phyloP scores from a whole-genome alignment of 2,113 vertebrate species.

The Echinops telfairi region DNA sequence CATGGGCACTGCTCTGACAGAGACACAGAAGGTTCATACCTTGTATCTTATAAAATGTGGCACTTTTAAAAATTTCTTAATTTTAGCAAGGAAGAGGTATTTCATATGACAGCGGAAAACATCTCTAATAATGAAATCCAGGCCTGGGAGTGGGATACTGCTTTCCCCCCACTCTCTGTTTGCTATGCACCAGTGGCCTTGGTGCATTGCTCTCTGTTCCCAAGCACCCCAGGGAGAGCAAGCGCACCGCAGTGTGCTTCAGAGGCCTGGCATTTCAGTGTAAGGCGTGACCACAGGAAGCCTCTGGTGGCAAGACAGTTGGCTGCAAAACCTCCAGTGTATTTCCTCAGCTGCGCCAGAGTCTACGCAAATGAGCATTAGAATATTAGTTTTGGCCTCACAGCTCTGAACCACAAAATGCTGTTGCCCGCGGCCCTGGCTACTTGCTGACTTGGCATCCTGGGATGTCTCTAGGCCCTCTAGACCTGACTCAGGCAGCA shows the following conservation, averaged over 20 bases:
- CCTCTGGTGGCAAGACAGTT: neutral
- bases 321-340: constrained; percentile 13
- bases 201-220: neutral
- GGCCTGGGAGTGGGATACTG: neutral
- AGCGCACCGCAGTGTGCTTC: neutral
- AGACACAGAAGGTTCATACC: neutral
- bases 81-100: constrained; percentile 20
- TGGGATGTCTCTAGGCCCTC: neutral
- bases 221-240: neutral
- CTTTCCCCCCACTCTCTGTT: neutral
- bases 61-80: neutral
- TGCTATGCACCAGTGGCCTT: neutral
- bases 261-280: neutral
- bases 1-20: neutral
- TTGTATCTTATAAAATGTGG: neutral
- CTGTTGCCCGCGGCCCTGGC: neutral
- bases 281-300: accelerated
- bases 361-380: neutral
- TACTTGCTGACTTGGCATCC: constrained; percentile 58
- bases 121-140: neutral
- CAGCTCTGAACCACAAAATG: neutral
- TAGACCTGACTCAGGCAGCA: constrained; percentile 51
- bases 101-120: neutral
- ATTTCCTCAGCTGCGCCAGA: constrained; percentile 66
- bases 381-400: constrained; percentile 31